Conservation (phyloP, 2,888 invertebrate genomes). For the Drosophila antonietae region DNA sequence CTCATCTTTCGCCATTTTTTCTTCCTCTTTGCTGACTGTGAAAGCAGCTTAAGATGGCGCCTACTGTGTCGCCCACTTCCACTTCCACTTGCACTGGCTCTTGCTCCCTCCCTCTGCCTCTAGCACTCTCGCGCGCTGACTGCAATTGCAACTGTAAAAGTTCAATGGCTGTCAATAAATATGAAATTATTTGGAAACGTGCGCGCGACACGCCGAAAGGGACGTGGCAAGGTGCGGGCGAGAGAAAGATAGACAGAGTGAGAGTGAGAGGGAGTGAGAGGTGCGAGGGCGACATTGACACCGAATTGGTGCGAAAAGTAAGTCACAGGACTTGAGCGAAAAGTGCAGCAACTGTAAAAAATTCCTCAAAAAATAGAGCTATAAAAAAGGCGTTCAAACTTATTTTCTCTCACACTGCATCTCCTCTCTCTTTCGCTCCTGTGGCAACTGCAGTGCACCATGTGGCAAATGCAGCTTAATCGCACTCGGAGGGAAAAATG, state of each 20-base stretch:
- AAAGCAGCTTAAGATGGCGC: slow-evolving; percentile 34
- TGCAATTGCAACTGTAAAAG: slow-evolving; percentile 41
- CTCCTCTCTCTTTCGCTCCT: background rate
- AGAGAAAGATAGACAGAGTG: background rate
- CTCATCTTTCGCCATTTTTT: slow-evolving; percentile 36
- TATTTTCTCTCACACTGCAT: background rate
- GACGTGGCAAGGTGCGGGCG: background rate
- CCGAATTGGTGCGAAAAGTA: slow-evolving; percentile 59
- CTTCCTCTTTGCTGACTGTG: slow-evolving; percentile 1
- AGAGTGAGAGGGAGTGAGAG: background rate
- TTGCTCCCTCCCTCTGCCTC: background rate
- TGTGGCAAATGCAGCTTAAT: slow-evolving; percentile 28
- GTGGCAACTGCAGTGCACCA: background rate
- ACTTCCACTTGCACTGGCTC: background rate
- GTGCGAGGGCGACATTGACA: slow-evolving; percentile 61
- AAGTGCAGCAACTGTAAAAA: slow-evolving; percentile 28
- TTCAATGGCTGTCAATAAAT: slow-evolving; percentile 70
- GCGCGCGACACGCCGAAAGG: slow-evolving; percentile 26
- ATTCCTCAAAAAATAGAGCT: slow-evolving; percentile 1
- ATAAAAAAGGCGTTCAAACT: slow-evolving; percentile 10
- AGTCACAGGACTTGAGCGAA: slow-evolving; percentile 47
- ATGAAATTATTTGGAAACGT: slow-evolving; percentile 60
- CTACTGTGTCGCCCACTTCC: slow-evolving; percentile 4
- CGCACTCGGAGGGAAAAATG: slow-evolving; percentile 41
- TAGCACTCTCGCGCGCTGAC: background rate